Base-by-base conservation (phyloP, 2,113 vertebrate genomes). In the Arvicanthis niloticus region DNA sequence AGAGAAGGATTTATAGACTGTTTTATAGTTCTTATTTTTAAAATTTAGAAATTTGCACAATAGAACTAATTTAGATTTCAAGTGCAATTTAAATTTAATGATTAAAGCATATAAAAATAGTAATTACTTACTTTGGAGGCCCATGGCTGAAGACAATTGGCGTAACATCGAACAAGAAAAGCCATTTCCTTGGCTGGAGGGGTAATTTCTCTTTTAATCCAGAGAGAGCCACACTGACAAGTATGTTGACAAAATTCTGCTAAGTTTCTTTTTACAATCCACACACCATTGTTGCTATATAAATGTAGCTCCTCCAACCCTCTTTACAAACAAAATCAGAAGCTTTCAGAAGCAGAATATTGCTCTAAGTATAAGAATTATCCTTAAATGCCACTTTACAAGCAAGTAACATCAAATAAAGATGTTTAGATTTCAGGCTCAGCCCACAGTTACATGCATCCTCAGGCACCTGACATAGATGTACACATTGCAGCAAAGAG, bases 131-230 rank as follows among this genome's bases (percentile, higher is more conserved):
- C 99, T 99, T 99, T 99, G 98, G 99, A 99, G 98, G 99, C 99
- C 99, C 99, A 99, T 34, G 99, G 99, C 96, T 99, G 99, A 98
- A 99, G 99, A 98, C 99, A 99, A 99, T 99, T 99, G 99, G 99
- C 99, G 87, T 99, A 99, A 99, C 99, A 99, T 98, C 99, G 99
- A 98, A 99, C 99, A 96, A 99, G 99, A 99, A 99, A 99, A 99
- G 99, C 99, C 99, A 99, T 99, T 99, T 99, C 98, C 98, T 97
- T 95, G 95, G 95, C 97, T 99, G 98, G 97, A 98, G 98, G 98
- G 98, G 98, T 99, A 99, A 99, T 99, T 99, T 99, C 98, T 98
- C 98, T 98, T 98, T 98, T 96, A 98, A 98, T 98, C 51, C 95
- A 98, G 97, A 98, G 95, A 98, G 96, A 98, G 95, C 93, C 98